A percentile compares a stretch with the other conserved stretches of the same genome.
Evolutionary conservation across 2,113 vertebrate species (phyloP).

Genomic region (Thymallus thymallus): DNA sequence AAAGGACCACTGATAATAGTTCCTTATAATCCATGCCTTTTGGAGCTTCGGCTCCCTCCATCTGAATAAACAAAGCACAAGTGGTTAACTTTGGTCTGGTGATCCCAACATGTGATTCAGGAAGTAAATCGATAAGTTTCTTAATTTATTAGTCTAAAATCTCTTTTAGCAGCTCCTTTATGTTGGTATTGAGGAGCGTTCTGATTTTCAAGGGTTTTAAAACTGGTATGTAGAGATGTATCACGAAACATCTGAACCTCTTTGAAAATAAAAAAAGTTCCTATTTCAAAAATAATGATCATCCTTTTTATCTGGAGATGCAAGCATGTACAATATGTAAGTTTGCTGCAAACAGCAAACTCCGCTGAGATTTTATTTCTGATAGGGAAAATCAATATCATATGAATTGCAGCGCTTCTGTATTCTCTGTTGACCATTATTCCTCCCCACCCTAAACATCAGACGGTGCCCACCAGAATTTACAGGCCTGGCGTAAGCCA

Average conservation of each 20-base stretch:
- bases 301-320: conserved; percentile 63
- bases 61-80: conserved; percentile 84
- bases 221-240: conserved; percentile 72
- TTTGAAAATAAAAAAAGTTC: conserved; percentile 74
- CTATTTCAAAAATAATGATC: conserved; percentile 67
- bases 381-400: conserved; percentile 67
- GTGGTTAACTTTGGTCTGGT: conserved; percentile 72
- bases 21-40: conserved; percentile 77
- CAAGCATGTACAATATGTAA: conserved; percentile 70
- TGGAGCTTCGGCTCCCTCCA: conserved; percentile 76
- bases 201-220: conserved; percentile 72
- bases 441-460: conserved; percentile 63
- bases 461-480: conserved; percentile 58
- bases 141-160: conserved; percentile 70
- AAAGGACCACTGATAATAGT: conserved; percentile 85
- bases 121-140: conserved; percentile 70
- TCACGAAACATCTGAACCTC: conserved; percentile 68
- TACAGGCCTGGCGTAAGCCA: conserved; percentile 59
- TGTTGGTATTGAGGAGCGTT: conserved; percentile 71
- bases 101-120: conserved; percentile 63
- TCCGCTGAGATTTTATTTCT: conserved; percentile 53
- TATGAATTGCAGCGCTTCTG: conserved; percentile 58
- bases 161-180: conserved; percentile 73
- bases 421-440: conserved; percentile 62
- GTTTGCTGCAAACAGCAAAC: conserved; percentile 56